A percentile compares a stretch with the other conserved stretches of the same genome.
phyloP scores from a whole-genome alignment of 2,797 vertebrate genomes.

The Schizopygopsis malacanthus region DNA sequence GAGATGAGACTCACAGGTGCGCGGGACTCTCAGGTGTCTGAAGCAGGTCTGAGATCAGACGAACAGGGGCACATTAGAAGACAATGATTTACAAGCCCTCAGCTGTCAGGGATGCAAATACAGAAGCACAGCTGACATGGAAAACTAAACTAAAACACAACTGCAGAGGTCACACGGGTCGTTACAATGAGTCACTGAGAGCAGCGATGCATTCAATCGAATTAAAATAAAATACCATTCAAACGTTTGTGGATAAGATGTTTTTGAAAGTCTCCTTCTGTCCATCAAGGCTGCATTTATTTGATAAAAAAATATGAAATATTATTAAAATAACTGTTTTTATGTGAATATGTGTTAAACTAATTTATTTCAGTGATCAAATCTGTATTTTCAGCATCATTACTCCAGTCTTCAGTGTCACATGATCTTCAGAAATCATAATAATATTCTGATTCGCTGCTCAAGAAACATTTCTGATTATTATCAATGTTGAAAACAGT shows the following conservation, averaged over 20 bases:
- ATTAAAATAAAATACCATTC: too few relatives aligned
- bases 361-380: not conserved
- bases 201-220: too few relatives aligned
- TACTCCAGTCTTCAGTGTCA: slow-evolving; percentile 2
- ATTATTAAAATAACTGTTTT: too few relatives aligned
- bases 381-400: not conserved
- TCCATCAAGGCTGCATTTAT: too few relatives aligned
- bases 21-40: not conserved
- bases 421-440: not conserved
- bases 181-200: too few relatives aligned
- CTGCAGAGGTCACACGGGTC: not conserved
- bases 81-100: not conserved
- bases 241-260: too few relatives aligned
- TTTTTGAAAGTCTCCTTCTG: too few relatives aligned
- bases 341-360: too few relatives aligned
- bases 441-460: not conserved
- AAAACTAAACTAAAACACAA: not conserved
- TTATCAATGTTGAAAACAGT: not conserved
- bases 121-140: not conserved
- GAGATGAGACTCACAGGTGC: not conserved
- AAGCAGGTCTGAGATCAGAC: not conserved
- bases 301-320: too few relatives aligned
- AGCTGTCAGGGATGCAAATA: not conserved
- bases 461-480: not conserved
- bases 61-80: not conserved